Percentiles rank a stretch among this genome's conserved stretches.
Evolutionary conservation across 1,140 invertebrate genomes (phyloP).

Genomic region (Mizuhopecten yessoensis): DNA sequence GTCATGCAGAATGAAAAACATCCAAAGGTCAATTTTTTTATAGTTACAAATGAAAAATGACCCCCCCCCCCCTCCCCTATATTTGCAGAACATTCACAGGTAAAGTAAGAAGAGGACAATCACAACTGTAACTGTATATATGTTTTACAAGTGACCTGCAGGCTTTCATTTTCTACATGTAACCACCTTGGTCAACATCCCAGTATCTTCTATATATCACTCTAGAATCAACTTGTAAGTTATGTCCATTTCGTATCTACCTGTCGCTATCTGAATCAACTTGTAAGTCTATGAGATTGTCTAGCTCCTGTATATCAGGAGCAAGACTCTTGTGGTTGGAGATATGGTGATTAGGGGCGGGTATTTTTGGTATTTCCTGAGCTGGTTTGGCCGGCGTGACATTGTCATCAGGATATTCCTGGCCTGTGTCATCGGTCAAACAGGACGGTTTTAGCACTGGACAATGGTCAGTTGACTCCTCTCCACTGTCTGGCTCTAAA

Average conservation of each 20-base stretch:
- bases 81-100: too few species aligned
- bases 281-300: neutral
- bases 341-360: neutral
- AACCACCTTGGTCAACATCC: too few species aligned
- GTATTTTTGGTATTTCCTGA: conserved; percentile 17
- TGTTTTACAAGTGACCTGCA: too few species aligned
- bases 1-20: too few species aligned
- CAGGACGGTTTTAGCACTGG: neutral
- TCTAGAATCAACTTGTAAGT: too few species aligned
- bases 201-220: neutral
- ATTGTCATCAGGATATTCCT: neutral
- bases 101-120: too few species aligned
- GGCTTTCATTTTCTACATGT: too few species aligned
- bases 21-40: too few species aligned
- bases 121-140: too few species aligned
- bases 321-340: neutral
- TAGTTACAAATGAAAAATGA: too few species aligned
- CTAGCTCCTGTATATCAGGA: neutral
- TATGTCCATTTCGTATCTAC: neutral
- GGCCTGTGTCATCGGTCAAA: neutral
- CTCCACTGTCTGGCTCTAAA: neutral
- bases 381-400: neutral
- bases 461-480: neutral
- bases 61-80: too few species aligned
- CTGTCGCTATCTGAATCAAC: conserved; percentile 1